Conservation (phyloP, 2,797 vertebrate species). For the Bryconaethiops microstoma region DNA sequence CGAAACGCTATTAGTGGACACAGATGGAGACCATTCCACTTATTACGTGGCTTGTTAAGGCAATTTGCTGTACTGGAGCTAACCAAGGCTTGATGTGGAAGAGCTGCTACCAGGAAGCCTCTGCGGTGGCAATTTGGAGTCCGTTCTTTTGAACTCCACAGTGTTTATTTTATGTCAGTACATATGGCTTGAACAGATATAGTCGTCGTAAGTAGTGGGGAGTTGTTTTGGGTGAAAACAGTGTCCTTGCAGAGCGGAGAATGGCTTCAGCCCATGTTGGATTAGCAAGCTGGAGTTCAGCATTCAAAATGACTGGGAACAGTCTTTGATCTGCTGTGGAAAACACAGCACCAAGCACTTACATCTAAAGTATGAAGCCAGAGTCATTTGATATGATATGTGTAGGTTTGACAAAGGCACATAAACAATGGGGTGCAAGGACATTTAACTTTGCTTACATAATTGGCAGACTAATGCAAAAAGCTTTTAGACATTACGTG, state of each 20-base stretch:
- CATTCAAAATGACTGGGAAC: constrained; percentile 28
- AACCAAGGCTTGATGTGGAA: constrained; percentile 16
- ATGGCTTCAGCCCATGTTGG: constrained; percentile 13
- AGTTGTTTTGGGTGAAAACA: constrained; percentile 6
- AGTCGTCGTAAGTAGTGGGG: background rate
- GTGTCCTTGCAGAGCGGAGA: background rate
- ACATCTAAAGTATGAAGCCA: constrained; percentile 43
- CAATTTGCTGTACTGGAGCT: constrained; percentile 46
- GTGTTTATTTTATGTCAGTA: background rate
- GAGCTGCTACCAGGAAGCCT: background rate
- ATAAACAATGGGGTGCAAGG: constrained; percentile 79
- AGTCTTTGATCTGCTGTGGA: constrained; percentile 43
- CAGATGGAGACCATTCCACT: constrained; percentile 55
- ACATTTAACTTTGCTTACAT: constrained; percentile 84
- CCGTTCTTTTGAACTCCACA: constrained; percentile 12
- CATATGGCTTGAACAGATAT: constrained; percentile 14
- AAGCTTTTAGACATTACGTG: constrained; percentile 85
- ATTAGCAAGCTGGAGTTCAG: constrained; percentile 37
- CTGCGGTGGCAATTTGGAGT: background rate
- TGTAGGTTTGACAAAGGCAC: constrained; percentile 58
- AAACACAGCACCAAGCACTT: constrained; percentile 39
- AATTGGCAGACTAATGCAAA: constrained; percentile 83
- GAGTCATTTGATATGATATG: constrained; percentile 38
- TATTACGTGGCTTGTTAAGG: constrained; percentile 47
- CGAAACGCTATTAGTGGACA: constrained; percentile 54